phyloP scores from a whole-genome alignment of 2,797 vertebrate genomes.

The Streptopelia turtur region DNA sequence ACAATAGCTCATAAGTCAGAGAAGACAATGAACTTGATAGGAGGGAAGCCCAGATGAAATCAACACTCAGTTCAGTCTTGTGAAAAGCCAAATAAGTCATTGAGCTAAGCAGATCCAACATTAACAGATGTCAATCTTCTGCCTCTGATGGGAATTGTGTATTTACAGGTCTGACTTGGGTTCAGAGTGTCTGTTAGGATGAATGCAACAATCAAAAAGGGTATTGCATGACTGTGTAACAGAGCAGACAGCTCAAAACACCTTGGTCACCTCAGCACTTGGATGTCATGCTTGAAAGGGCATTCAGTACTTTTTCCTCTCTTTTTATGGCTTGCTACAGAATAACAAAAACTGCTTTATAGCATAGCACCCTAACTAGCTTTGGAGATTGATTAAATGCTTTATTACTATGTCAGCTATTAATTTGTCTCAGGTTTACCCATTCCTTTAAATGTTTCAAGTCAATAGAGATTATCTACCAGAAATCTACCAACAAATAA shows the following conservation, averaged over 20 bases:
- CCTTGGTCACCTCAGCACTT: not conserved
- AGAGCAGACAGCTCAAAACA: not conserved
- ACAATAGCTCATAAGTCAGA: not conserved
- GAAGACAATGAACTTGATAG: not conserved
- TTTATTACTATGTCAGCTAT: not conserved
- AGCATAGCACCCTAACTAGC: not conserved
- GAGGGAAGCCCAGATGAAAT: not conserved
- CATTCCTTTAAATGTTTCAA: slow-evolving; percentile 6
- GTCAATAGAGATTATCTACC: slow-evolving; percentile 23
- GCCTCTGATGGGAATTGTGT: not conserved
- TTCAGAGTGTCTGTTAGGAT: not conserved
- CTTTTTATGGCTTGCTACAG: not conserved
- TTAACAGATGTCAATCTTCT: not conserved
- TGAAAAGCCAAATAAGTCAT: not conserved
- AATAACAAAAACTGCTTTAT: not conserved
- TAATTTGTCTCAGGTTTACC: slow-evolving; percentile 11
- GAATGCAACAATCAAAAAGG: not conserved
- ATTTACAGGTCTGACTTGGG: not conserved
- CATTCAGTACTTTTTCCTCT: not conserved
- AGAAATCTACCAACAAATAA: not conserved
- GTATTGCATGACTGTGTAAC: not conserved
- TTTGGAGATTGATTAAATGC: not conserved
- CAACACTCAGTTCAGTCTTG: not conserved
- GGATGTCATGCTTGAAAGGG: not conserved
- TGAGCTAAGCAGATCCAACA: not conserved